phyloP scores from a whole-genome alignment of 2,888 invertebrate species.

The Athalia circularis region DNA sequence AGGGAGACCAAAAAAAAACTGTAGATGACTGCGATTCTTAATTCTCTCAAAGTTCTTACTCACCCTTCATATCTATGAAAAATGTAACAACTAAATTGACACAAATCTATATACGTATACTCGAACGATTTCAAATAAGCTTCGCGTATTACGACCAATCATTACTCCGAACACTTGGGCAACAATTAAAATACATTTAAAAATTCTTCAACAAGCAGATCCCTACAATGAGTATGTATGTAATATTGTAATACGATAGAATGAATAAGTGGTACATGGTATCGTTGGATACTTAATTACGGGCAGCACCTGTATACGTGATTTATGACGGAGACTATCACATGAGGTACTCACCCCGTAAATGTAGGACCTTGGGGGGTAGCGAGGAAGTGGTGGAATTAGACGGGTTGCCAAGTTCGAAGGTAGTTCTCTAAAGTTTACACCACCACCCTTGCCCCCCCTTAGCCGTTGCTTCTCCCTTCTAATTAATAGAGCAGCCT shows the following conservation, averaged over 20 bases:
- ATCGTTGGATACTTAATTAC: slow-evolving; percentile 31
- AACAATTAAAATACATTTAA: too few species aligned
- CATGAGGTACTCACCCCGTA: slow-evolving; percentile 69
- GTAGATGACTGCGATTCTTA: too few species aligned
- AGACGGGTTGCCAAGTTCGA: slow-evolving; percentile 92
- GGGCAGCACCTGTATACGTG: background rate
- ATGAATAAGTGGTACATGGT: background rate
- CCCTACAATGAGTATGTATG: too few species aligned
- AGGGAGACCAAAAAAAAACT: background rate
- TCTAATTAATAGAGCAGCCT: slow-evolving; percentile 95
- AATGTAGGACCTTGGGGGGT: slow-evolving; percentile 83
- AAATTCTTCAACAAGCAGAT: too few species aligned
- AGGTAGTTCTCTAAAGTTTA: slow-evolving; percentile 86
- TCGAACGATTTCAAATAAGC: too few species aligned
- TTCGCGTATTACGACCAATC: too few species aligned
- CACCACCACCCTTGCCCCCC: slow-evolving; percentile 85
- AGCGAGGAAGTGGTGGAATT: slow-evolving; percentile 91
- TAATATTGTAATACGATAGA: too few species aligned
- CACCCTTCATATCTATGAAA: too few species aligned
- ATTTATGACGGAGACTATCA: slow-evolving; percentile 15
- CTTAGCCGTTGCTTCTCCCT: slow-evolving; percentile 91
- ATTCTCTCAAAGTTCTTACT: too few species aligned
- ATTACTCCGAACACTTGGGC: too few species aligned
- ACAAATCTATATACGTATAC: too few species aligned
- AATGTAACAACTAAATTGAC: too few species aligned